phyloP scores from a whole-genome alignment of 1,140 invertebrate genomes.

The Aphis craccivora region DNA sequence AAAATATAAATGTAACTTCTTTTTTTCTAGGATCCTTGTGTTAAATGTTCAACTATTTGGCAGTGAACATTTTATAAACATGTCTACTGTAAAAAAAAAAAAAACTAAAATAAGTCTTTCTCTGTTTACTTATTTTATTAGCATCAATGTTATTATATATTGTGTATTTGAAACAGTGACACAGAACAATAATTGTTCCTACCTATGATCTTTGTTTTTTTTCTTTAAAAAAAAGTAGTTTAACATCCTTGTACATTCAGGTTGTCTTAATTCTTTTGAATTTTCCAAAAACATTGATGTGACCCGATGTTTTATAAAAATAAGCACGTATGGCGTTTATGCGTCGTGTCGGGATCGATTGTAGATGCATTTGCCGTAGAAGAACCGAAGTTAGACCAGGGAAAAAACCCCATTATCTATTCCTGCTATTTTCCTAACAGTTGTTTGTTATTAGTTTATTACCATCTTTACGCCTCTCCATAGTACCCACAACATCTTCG shows the following conservation, averaged over 20 bases:
- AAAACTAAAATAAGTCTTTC: neutral
- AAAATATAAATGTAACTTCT: neutral
- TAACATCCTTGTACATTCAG: neutral
- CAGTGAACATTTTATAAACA: neutral
- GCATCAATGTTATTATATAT: neutral
- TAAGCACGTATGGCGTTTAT: slow-evolving; percentile 46
- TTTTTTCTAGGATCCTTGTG: neutral
- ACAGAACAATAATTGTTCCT: neutral
- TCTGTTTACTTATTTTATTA: neutral
- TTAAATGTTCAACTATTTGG: neutral
- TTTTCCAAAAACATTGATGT: neutral
- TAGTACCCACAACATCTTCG: neutral
- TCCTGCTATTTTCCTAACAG: neutral
- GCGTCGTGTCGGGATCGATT: neutral
- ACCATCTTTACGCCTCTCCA: neutral
- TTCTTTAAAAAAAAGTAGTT: neutral
- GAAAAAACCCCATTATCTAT: slow-evolving; percentile 23
- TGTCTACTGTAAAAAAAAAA: neutral
- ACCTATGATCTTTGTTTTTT: neutral
- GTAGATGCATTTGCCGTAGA: slow-evolving; percentile 30
- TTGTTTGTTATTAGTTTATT: neutral
- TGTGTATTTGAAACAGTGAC: too few relatives aligned
- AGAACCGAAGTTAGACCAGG: neutral
- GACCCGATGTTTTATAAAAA: slow-evolving; percentile 26
- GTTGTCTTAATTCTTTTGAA: neutral